A percentile compares a stretch with the other conserved stretches of the same genome.
Evolutionary conservation across 2,888 invertebrate species (phyloP).

Genomic region (Lamellibrachia columna): DNA sequence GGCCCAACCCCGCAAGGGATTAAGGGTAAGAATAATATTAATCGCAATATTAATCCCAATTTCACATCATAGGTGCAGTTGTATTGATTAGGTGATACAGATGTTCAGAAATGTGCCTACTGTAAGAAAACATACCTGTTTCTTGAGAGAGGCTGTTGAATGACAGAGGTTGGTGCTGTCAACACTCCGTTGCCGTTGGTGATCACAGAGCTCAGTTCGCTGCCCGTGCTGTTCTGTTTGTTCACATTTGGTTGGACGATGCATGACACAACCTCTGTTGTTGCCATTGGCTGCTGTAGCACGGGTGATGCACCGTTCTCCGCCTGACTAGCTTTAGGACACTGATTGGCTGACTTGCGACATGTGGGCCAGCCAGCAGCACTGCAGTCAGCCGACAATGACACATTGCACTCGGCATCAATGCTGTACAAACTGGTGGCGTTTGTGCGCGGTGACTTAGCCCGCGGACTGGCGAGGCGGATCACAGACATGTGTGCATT

Average conservation of each 20-base stretch:
- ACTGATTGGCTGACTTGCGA: constrained; percentile 8
- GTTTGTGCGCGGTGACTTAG: constrained; percentile 30
- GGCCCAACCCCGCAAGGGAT: no score
- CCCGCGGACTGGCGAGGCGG: constrained; percentile 37
- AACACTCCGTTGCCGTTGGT: constrained; percentile 43
- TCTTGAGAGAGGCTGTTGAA: constrained; percentile 48
- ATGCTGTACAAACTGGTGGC: constrained; percentile 13
- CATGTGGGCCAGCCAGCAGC: constrained; percentile 22
- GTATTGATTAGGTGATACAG: not conserved
- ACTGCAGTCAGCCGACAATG: not conserved
- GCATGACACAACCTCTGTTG: not conserved
- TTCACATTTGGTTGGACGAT: constrained; percentile 12
- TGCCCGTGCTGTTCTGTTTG: not conserved
- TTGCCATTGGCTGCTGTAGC: not conserved
- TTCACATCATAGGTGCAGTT: no score
- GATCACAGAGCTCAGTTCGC: constrained; percentile 18
- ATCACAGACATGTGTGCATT: constrained; percentile 37
- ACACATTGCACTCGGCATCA: not conserved
- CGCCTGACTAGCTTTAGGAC: constrained; percentile 25
- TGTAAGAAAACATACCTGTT: constrained; percentile 27
- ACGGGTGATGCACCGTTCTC: not conserved
- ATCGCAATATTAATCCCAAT: no score
- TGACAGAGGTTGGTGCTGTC: constrained; percentile 57
- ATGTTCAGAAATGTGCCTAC: not conserved
- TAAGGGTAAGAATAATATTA: no score